Evolutionary conservation across 2,113 vertebrate genomes (phyloP).

Genomic region (Recurvirostra avosetta): DNA sequence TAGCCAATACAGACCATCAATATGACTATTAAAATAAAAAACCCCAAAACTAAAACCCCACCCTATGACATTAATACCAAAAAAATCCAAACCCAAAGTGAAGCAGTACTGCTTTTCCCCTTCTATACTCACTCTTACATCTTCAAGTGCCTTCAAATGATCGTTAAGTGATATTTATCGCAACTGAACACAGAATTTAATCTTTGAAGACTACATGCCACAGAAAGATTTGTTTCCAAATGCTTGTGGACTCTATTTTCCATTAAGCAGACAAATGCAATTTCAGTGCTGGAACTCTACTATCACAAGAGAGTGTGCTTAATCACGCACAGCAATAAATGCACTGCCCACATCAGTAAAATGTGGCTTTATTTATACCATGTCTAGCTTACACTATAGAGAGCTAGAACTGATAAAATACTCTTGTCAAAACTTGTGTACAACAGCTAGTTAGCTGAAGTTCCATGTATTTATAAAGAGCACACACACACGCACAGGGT

Average conservation of each 20-base stretch:
- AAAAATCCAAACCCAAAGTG: background rate
- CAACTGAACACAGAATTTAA: background rate
- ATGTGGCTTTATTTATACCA: background rate
- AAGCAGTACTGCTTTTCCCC: background rate
- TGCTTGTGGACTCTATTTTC: background rate
- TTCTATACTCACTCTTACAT: background rate
- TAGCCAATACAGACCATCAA: background rate
- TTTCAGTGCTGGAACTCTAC: background rate
- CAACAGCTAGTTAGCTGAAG: background rate
- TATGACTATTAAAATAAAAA: background rate
- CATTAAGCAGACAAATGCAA: background rate
- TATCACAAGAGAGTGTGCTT: background rate
- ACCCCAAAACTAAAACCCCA: background rate
- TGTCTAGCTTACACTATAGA: background rate
- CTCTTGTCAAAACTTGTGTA: background rate
- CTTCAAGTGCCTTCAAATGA: background rate
- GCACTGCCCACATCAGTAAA: background rate
- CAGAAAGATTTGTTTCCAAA: background rate
- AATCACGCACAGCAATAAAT: background rate
- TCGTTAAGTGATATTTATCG: background rate
- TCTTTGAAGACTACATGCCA: background rate
- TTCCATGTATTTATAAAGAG: background rate
- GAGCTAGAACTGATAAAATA: background rate
- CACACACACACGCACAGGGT: background rate
- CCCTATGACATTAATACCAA: background rate